Evolutionary conservation across 2,888 invertebrate species (phyloP), one percentile per base, ranked within the genome.

Genomic region (Drosophila borealis): DNA sequence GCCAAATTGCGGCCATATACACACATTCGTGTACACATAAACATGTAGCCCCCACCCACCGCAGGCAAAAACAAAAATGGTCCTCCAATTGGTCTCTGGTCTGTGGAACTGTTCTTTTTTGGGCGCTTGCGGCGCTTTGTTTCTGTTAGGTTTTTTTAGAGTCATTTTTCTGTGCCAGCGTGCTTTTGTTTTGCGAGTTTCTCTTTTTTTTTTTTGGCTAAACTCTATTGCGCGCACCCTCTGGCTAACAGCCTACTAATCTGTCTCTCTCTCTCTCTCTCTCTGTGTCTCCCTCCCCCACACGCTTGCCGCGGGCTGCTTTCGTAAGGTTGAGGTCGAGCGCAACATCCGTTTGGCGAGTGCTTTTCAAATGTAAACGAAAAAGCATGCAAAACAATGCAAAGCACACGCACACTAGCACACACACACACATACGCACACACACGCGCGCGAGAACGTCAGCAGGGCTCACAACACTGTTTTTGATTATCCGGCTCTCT

Each of bases 301-400:
- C 46, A 10, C 19, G 45, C 13, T 53, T 10, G 51, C 57, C 54
- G 46, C 19, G 21, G 29, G 51, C 50, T 54, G 36, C 61, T 61
- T 54, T 61, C 21, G 50, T 80, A 90, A 90, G 91, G 89, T 90
- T 89, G 90, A 90, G 91, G 90, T 90, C 89, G 87, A 77, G 82
- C 83, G 67, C 81, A 84, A 83, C 88, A 90, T 90, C 90, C 90
- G 91, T 78, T 90, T 74, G 70, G 63, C 76, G 81, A 83, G 74
- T 75, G 74, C 81, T 83, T 74, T 89, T 89, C 88, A 89, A 89
- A 88, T 89, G 88, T 81, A 85, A 89, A 89, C 74, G 68, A 88
- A 76, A 80, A 69, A 51, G 65, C 71, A 55, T 75, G 89, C 89
- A 76, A 81, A 87, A 85, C 85, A 85, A 84, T 85, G 81, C 87